Evolutionary conservation across 2,888 invertebrate species (phyloP), one percentile per base, ranked within the genome.

Genomic region (Falcaria lacertinaria): DNA sequence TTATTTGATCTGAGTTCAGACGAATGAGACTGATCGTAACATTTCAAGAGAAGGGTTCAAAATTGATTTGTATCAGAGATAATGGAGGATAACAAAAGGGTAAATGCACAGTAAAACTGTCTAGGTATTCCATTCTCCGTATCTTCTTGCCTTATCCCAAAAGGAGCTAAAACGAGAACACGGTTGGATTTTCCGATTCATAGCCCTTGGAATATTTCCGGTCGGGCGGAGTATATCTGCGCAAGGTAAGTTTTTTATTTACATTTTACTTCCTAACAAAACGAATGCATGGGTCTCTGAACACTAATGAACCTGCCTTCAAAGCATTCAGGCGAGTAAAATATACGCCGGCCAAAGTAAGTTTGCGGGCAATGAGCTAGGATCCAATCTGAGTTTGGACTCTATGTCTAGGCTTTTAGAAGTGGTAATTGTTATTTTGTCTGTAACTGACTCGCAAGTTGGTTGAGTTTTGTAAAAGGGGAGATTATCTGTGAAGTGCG

Each of bases 241-340:
- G 52, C 49, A 54, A 48, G 55, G 54, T 56, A 45, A 60, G 48
- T 58, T 66, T 75, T 72, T 71, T 64, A n/a, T n/a, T 63, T 71
- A 63, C 63, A 61, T 77, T 70, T 69, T 68, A 54, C 56, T 54
- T 63, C 54, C 50, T 57, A 63, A 61, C 66, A 60, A 67, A 70
- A 70, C 66, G 66, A 64, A 68, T 65, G 64, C 65, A 71, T 64
- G 68, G 65, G 68, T 64, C 64, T 59, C 57, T 57, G 69, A 72
- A 59, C 73, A 67, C 70, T 80, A 80, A 80, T 79, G 78, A 79
- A 79, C 70, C 70, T 66, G 68, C 69, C 69, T 73, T 70, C 65
- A 67, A 57, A 71, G 63, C 63, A 62, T 68, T 67, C 63, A 58
- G 48, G 56, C 54, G 60, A 48, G 55, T 65, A 47, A 64, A 68